A percentile compares a stretch with the other conserved stretches of the same genome.
Conservation (phyloP, 2,888 invertebrate genomes). For the Athrips mouffetella region DNA sequence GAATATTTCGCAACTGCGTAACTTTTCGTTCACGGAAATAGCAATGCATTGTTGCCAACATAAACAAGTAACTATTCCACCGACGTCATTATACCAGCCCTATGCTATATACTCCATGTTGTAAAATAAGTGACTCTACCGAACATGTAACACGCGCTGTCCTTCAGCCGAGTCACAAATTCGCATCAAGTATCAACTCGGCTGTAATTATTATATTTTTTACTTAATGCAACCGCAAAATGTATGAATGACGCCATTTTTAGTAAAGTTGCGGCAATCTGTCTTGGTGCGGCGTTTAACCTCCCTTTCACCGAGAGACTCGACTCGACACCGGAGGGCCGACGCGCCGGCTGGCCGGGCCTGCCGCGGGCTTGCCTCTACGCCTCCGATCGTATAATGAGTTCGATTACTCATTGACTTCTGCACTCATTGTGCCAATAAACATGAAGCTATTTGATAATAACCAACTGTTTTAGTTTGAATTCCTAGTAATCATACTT, state of each 20-base stretch:
- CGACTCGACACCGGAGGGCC: slow-evolving; percentile 28
- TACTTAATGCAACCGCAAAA: slow-evolving; percentile 63
- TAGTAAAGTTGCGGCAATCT: slow-evolving; percentile 71
- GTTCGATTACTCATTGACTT: slow-evolving; percentile 18
- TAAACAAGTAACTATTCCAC: background rate
- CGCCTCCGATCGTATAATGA: slow-evolving; percentile 10
- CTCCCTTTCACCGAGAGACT: slow-evolving; percentile 67
- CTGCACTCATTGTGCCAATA: slow-evolving; percentile 5
- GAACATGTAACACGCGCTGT: slow-evolving; percentile 28
- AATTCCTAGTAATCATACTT: background rate
- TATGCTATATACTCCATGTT: background rate
- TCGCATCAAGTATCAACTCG: slow-evolving; percentile 33
- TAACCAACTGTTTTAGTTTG: background rate
- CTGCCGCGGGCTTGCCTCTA: slow-evolving; percentile 7
- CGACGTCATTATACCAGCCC: background rate
- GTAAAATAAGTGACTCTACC: too few species aligned
- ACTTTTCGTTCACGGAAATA: too few species aligned
- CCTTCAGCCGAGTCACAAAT: slow-evolving; percentile 36
- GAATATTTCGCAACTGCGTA: too few species aligned
- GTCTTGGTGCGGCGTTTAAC: slow-evolving; percentile 62
- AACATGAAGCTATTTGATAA: background rate
- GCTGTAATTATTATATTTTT: slow-evolving; percentile 50
- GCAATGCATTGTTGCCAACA: too few species aligned
- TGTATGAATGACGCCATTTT: slow-evolving; percentile 74
- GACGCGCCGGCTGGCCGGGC: slow-evolving; percentile 53